A percentile compares a stretch with the other conserved stretches of the same genome.
Evolutionary conservation across 2,888 invertebrate species (phyloP).

Genomic region (Pristionchus japonicus): DNA sequence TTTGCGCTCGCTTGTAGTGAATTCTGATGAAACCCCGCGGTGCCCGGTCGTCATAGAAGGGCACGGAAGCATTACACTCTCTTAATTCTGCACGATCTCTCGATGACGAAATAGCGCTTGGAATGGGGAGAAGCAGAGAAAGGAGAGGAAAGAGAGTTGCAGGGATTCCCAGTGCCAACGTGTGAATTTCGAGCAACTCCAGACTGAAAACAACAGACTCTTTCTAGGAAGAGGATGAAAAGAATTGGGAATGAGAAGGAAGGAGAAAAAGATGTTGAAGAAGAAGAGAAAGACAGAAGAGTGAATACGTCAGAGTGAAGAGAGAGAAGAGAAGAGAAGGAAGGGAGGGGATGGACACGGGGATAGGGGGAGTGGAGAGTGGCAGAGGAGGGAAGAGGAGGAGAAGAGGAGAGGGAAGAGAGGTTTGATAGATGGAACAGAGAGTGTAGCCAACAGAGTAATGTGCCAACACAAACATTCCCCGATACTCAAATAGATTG

Average conservation of each 20-base stretch:
- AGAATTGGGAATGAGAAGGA: background rate
- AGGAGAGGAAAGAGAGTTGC: background rate
- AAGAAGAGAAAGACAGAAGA: background rate
- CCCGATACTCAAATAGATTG: background rate
- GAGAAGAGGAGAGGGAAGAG: background rate
- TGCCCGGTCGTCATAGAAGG: no score
- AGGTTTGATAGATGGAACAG: background rate
- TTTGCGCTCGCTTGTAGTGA: background rate
- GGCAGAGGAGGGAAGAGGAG: no score
- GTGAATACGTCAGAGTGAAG: background rate
- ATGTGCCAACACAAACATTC: conserved; percentile 25
- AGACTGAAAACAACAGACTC: background rate
- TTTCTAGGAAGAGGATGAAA: background rate
- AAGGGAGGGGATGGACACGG: background rate
- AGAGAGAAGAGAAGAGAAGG: background rate
- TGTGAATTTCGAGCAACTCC: no score
- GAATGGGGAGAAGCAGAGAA: background rate
- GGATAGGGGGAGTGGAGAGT: background rate
- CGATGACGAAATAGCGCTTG: background rate
- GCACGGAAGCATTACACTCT: background rate
- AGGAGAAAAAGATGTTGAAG: background rate
- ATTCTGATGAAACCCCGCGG: background rate
- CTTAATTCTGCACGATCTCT: background rate
- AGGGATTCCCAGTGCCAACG: background rate
- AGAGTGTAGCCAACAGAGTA: conserved; percentile 9